A percentile compares a stretch with the other conserved stretches of the same genome.
phyloP scores from a whole-genome alignment of 2,888 invertebrate genomes.

The Dendrolimus houi region DNA sequence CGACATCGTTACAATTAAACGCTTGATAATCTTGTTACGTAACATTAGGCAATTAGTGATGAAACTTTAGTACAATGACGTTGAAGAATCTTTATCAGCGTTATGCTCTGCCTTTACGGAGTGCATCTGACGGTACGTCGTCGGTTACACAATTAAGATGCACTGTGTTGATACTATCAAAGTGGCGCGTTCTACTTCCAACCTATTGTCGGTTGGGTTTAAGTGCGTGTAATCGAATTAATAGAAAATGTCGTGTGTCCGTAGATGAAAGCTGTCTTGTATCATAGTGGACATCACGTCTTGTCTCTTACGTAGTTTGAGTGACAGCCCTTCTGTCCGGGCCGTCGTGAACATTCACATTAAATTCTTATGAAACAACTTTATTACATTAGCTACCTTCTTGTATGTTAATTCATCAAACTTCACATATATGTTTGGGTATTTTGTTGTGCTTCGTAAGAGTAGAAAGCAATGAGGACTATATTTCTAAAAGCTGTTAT shows the following conservation, averaged over 20 bases:
- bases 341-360: constrained; percentile 9
- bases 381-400: constrained; percentile 1
- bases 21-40: constrained; percentile 3
- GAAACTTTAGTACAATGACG: constrained; percentile 14
- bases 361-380: constrained; percentile 16
- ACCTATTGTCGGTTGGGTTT: background rate
- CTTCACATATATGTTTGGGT: background rate
- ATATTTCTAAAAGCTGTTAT: background rate
- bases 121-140: constrained; percentile 1
- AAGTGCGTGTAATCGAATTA: background rate
- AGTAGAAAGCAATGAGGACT: background rate
- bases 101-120: constrained; percentile 10
- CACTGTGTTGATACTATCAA: constrained; percentile 35
- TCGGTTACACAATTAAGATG: constrained; percentile 50
- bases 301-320: constrained; percentile 9
- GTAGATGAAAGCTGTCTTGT: constrained; percentile 9
- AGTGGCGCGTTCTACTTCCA: background rate
- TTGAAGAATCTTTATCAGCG: constrained; percentile 22
- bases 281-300: constrained; percentile 6
- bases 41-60: constrained; percentile 6
- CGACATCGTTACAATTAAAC: constrained; percentile 2
- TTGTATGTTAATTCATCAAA: background rate
- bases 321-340: constrained; percentile 14
- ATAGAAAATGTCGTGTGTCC: background rate
- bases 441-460: background rate